Evolutionary conservation across 2,888 invertebrate species (phyloP), one percentile per base, ranked within the genome.

Genomic region (Entomobrya multifasciata): DNA sequence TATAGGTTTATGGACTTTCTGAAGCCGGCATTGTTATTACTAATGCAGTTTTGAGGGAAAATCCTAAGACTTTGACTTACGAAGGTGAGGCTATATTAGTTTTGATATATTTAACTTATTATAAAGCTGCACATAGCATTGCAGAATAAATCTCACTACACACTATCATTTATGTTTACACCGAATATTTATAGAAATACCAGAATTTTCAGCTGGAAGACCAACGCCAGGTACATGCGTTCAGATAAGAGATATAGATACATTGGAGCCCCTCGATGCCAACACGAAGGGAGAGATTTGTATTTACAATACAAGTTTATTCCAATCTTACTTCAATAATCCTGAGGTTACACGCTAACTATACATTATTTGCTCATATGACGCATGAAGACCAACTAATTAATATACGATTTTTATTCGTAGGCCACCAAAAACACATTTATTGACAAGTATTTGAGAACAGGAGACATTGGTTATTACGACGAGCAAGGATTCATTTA

Each of bases 381-480:
- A 57, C 6, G 3, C 3, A 25, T 57, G 10, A 2, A 11, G 41
- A 13, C n/a, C n/a, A n/a, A n/a, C 25, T n/a, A n/a, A n/a, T n/a
- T n/a, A n/a, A n/a, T n/a, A n/a, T n/a, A n/a, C 8, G 6, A 47
- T n/a, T 78, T n/a, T 27, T 60, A 20, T 36, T 27, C n/a, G n/a
- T 25, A 89, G 88, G 88, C 86, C 0, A 87, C 89, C 0, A 27
- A 74, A 57, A 57, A 77, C 0, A 44, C 87, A 0, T 86, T 86
- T 36, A 49, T 88, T 11, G 89, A 89, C 41, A 87, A 87, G 0
- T 90, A 70, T 47, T 79, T 89, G 44, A 41, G 81, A 41, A 89
- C 87, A 0, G 90, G 90, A 0, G 90, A 90, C 52, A 57, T 90
- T 27, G 90, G 89, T 4, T 88, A 88, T 76, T 89, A 70, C 47